Conservation (phyloP, 2,888 invertebrate genomes). For the Epinotia brunnichana region DNA sequence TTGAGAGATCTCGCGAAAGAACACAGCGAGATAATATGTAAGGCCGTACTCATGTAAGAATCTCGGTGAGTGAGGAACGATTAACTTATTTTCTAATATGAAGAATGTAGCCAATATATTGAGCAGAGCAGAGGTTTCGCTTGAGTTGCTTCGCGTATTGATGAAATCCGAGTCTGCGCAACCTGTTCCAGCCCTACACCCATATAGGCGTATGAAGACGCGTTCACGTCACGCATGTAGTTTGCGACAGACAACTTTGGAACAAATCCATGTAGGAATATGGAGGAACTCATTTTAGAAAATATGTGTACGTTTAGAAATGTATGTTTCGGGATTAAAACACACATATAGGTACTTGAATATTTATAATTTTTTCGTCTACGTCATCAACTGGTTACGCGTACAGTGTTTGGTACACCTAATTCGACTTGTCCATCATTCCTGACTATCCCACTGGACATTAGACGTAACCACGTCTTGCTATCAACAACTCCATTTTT, state of each 20-base stretch:
- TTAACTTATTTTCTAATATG: neutral
- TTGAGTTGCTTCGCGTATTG: no score
- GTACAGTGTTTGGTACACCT: constrained; percentile 2
- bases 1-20: constrained; percentile 14
- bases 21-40: neutral
- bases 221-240: neutral
- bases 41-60: neutral
- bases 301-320: neutral
- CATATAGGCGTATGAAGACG: neutral
- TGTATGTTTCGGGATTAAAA: neutral
- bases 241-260: neutral
- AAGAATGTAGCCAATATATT: neutral
- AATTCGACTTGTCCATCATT: constrained; percentile 19
- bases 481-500: constrained; percentile 34
- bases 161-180: no score
- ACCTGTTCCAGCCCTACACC: no score
- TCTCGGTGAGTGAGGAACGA: no score
- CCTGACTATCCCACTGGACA: constrained; percentile 10
- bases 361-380: neutral
- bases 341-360: neutral
- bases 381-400: neutral
- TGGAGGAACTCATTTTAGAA: no score
- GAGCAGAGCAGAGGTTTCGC: no score
- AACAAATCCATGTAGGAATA: neutral
- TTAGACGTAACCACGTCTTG: constrained; percentile 22